These are phyloP conservation scores for Crenuchus spilurus DNA, from an alignment of 2,797 vertebrate species.

Conservation along the genomic window DNA sequence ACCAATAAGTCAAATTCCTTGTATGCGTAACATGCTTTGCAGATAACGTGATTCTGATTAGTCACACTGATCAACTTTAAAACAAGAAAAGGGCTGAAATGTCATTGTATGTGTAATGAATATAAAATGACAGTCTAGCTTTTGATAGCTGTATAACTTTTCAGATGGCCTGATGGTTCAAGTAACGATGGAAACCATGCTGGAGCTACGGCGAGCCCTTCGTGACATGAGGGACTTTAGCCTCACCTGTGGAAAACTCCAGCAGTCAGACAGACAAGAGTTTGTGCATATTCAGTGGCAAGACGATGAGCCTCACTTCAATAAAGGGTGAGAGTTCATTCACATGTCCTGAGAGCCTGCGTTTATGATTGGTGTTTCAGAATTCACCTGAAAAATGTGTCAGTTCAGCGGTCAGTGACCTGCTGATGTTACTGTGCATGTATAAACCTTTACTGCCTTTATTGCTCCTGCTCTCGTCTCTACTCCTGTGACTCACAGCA, in stretches of 20 bases:
- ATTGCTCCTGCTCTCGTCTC: background rate
- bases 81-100: too few relatives aligned
- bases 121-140: too few relatives aligned
- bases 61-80: too few relatives aligned
- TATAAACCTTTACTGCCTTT: slow-evolving; percentile 26
- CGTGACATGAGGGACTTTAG: slow-evolving; percentile 97
- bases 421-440: background rate
- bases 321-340: slow-evolving; percentile 85
- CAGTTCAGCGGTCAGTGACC: background rate
- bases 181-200: slow-evolving; percentile 97
- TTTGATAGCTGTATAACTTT: too few relatives aligned
- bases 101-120: too few relatives aligned
- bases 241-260: slow-evolving; percentile 89
- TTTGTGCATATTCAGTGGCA: slow-evolving; percentile 95
- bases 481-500: slow-evolving; percentile 68
- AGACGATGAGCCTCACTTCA: slow-evolving; percentile 91
- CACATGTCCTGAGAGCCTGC: background rate
- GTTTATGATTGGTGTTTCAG: background rate
- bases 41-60: too few relatives aligned
- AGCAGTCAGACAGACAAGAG: slow-evolving; percentile 92
- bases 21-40: too few relatives aligned
- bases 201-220: slow-evolving; percentile 88
- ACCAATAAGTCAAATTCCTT: too few relatives aligned
- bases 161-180: slow-evolving; percentile 98
- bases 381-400: background rate